These are phyloP conservation scores for Mesorhabditis spiculigera DNA, from an alignment of 2,888 invertebrate species.

Conservation along the genomic window DNA sequence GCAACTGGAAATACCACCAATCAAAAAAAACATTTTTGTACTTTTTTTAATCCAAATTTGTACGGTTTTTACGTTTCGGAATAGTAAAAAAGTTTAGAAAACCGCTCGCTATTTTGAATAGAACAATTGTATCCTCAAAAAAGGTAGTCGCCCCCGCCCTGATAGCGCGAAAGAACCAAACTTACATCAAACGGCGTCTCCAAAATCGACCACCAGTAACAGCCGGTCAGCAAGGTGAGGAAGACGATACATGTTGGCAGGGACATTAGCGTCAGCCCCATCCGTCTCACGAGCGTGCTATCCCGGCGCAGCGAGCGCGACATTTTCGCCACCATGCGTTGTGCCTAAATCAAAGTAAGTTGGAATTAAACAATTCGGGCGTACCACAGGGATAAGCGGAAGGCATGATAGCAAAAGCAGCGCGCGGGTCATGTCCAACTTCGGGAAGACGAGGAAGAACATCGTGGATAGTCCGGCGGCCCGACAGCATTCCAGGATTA, in stretches of 20 bases:
- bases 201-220: slow-evolving; percentile 32
- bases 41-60: too few species aligned
- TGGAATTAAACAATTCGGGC: not conserved
- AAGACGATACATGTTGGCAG: slow-evolving; percentile 16
- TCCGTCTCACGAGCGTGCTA: not conserved
- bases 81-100: too few species aligned
- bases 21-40: too few species aligned
- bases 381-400: slow-evolving; percentile 22
- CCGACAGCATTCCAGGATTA: slow-evolving; percentile 40
- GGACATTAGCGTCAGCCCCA: not conserved
- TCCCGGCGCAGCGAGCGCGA: not conserved
- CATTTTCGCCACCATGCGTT: not conserved
- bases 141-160: too few species aligned
- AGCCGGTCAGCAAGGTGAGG: slow-evolving; percentile 23
- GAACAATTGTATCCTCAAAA: too few species aligned
- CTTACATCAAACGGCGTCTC: slow-evolving; percentile 23
- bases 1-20: too few species aligned
- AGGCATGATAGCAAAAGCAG: slow-evolving; percentile 26
- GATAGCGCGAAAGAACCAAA: not conserved
- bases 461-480: slow-evolving; percentile 39
- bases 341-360: not conserved
- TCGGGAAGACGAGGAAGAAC: slow-evolving; percentile 35
- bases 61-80: too few species aligned
- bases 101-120: too few species aligned
- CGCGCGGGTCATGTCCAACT: slow-evolving; percentile 30